Evolutionary conservation across 2,888 invertebrate species (phyloP), one percentile per base, ranked within the genome.

Genomic region (Xestia xanthographa): DNA sequence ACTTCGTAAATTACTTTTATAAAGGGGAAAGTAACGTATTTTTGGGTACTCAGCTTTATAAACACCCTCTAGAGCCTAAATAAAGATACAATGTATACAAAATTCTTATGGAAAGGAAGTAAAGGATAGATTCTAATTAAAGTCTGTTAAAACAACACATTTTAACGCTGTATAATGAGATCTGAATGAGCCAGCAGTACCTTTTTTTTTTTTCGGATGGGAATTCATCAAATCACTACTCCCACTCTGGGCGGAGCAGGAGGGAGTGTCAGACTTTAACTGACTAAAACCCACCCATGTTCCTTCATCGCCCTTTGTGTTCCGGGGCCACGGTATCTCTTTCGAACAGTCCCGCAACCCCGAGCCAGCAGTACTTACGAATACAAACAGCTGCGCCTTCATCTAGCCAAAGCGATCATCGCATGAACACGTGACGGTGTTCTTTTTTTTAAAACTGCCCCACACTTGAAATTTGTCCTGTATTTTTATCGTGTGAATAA

Each of bases 1-100:
- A 85, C 82, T 86, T 87, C 56, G 82, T 79, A 87, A 87, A 86
- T 86, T 87, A 87, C 85, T 86, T 86, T 86, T 75, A 66, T 82
- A 70, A 79, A 79, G 56, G 63, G 79, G 58, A 72, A 72, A 48
- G 48, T 65, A 78, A 78, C 60, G 81, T 81, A 84, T 84, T 85
- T 86, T 80, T 66, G 80, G 77, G 78, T 75, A 68, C 86, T 73
- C 79, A 63, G 66, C 72, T 83, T 79, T 79, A 83, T 83, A 86
- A 79, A 86, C 67, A 84, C 70, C 63, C 79, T 65, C 72, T 72
- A 85, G n/a, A 66, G 65, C 79, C 83, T 75, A 75, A 83, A 86
- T 86, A 76, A 84, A 85, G 82, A 72, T 78, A 74, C 86, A 85
- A 50, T 66, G 73, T 72, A 48, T 72, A 85, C 74, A 83, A 69